Evolutionary conservation across 2,888 invertebrate species (phyloP).

Genomic region (Tenthredo livida): DNA sequence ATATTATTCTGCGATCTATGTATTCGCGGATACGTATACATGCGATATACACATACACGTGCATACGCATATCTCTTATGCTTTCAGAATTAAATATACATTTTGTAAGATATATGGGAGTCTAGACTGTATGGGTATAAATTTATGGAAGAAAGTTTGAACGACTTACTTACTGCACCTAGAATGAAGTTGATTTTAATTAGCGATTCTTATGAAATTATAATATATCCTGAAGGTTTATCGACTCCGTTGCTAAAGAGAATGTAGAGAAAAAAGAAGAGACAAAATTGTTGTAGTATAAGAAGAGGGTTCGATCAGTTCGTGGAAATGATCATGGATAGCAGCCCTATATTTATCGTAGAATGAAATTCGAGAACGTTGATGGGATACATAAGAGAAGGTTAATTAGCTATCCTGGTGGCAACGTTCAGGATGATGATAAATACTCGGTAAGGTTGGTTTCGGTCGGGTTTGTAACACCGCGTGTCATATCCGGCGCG

Average conservation of each 20-base stretch:
- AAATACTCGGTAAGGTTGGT: conserved; percentile 29
- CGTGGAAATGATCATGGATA: not conserved
- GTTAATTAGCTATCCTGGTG: conserved; percentile 18
- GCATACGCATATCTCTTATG: too few relatives aligned
- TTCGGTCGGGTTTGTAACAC: conserved; percentile 11
- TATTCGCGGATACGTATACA: not conserved
- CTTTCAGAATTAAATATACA: too few relatives aligned
- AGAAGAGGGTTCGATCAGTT: not conserved
- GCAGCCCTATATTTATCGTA: not conserved
- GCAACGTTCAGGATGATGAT: not conserved
- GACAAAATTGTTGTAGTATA: not conserved
- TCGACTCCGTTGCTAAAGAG: not conserved
- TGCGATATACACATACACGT: not conserved
- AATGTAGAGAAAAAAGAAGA: not conserved
- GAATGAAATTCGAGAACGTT: conserved; percentile 24
- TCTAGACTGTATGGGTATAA: not conserved
- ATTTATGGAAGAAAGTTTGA: not conserved
- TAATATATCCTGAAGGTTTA: not conserved
- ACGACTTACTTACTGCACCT: not conserved
- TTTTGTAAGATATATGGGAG: too few relatives aligned
- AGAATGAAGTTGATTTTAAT: conserved; percentile 13
- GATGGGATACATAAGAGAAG: conserved; percentile 4
- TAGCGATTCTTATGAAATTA: not conserved
- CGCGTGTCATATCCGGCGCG: conserved; percentile 49
- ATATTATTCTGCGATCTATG: not conserved